phyloP scores from a whole-genome alignment of 2,113 vertebrate genomes.

The Pavo muticus region DNA sequence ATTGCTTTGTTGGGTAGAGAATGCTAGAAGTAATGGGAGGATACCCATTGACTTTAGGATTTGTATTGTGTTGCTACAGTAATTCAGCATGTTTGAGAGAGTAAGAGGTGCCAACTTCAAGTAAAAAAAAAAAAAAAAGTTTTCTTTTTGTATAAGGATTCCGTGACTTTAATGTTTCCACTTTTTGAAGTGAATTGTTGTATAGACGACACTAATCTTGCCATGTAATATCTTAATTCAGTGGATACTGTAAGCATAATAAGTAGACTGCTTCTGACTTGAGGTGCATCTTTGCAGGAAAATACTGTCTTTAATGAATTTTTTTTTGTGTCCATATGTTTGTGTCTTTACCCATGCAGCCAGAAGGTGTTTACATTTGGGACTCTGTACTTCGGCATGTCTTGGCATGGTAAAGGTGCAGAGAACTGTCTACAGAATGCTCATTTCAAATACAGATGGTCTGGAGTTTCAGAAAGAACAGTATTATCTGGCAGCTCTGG shows the following conservation, averaged over 20 bases:
- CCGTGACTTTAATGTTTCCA: background rate
- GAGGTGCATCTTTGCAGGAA: background rate
- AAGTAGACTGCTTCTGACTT: background rate
- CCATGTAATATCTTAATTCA: background rate
- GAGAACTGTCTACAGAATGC: background rate
- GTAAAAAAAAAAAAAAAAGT: background rate
- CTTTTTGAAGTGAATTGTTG: background rate
- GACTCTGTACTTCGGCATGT: background rate
- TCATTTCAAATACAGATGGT: slow-evolving; percentile 40
- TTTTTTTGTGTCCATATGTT: background rate
- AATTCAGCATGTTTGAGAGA: background rate
- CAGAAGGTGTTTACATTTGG: slow-evolving; percentile 16
- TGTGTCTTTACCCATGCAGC: background rate
- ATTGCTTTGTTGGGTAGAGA: background rate
- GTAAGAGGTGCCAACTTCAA: background rate
- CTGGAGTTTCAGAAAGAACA: background rate
- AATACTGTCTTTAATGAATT: background rate
- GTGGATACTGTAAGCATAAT: background rate
- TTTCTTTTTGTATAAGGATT: background rate
- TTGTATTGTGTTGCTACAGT: background rate
- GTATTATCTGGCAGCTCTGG: background rate
- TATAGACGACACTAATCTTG: background rate
- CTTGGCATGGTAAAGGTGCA: background rate
- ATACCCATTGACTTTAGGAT: background rate
- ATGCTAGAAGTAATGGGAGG: background rate